These are phyloP conservation scores for Corynorhinus townsendii DNA, from an alignment of 2,113 vertebrate genomes.

Conservation along the genomic window DNA sequence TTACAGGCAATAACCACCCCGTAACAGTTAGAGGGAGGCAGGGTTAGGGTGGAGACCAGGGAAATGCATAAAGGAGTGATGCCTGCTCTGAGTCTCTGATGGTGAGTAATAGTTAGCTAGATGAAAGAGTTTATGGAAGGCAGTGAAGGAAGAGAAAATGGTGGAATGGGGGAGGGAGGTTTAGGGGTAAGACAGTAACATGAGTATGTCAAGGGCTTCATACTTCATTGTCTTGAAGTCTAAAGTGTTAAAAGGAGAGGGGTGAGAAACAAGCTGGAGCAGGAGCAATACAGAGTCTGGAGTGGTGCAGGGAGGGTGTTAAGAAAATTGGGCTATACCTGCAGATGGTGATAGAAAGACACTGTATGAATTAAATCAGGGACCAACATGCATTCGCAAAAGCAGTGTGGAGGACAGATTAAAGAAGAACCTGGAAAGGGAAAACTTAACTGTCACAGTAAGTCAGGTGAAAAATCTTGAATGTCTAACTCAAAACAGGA, in stretches of 20 bases:
- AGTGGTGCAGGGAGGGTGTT: neutral
- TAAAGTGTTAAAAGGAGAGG: neutral
- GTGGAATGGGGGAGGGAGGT: rapidly evolving
- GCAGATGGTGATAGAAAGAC: neutral
- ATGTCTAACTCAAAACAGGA: neutral
- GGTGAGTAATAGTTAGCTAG: neutral
- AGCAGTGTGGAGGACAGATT: neutral
- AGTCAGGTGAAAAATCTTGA: neutral
- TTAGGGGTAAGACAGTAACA: neutral
- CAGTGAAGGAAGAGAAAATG: neutral
- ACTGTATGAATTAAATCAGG: neutral
- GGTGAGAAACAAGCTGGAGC: neutral
- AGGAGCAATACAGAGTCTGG: neutral
- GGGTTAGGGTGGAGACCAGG: neutral
- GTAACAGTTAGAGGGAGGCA: neutral
- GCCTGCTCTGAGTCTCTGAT: neutral
- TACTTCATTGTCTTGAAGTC: neutral
- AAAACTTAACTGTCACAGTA: neutral
- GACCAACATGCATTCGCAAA: neutral
- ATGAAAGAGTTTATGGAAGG: neutral
- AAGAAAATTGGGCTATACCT: neutral
- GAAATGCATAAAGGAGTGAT: neutral
- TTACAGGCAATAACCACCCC: neutral
- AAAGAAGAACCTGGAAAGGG: neutral
- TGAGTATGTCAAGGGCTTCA: neutral